A percentile compares a stretch with the other conserved stretches of the same genome.
Evolutionary conservation across 2,797 vertebrate genomes (phyloP).

Genomic region (Furcifer pardalis): DNA sequence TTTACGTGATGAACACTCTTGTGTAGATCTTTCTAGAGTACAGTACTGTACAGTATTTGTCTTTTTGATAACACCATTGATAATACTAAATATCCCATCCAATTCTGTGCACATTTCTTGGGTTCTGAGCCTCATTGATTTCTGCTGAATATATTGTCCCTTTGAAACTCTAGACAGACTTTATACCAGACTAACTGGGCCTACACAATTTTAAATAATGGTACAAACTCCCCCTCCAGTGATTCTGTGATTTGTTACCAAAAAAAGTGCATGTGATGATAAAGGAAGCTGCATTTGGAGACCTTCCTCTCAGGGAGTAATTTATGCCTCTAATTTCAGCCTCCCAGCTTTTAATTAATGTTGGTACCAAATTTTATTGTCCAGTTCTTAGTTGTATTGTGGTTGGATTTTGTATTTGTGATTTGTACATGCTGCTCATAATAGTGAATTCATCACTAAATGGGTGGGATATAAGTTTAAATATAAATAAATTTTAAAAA

Average conservation of each 20-base stretch:
- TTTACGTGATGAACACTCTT: not conserved
- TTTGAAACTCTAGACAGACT: not conserved
- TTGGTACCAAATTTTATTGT: too few relatives aligned
- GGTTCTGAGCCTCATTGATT: not conserved
- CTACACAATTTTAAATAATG: slow-evolving; percentile 4
- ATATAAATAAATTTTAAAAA: too few relatives aligned
- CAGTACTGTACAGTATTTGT: not conserved
- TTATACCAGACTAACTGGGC: not conserved
- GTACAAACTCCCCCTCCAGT: not conserved
- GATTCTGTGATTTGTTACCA: not conserved
- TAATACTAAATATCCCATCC: not conserved
- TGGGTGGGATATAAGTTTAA: too few relatives aligned
- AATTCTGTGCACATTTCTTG: not conserved
- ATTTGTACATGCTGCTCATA: too few relatives aligned
- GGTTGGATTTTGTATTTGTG: too few relatives aligned
- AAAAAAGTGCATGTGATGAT: not conserved
- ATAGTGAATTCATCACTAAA: too few relatives aligned
- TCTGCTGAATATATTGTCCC: not conserved
- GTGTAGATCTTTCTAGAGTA: not conserved
- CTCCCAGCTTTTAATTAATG: too few relatives aligned
- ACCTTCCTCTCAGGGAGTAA: too few relatives aligned
- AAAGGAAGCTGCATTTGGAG: not conserved
- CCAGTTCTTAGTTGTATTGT: too few relatives aligned
- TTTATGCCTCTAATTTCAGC: too few relatives aligned
- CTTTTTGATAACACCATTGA: not conserved